Conservation (phyloP, 2,113 vertebrate species). For the Capreolus pygargus region DNA sequence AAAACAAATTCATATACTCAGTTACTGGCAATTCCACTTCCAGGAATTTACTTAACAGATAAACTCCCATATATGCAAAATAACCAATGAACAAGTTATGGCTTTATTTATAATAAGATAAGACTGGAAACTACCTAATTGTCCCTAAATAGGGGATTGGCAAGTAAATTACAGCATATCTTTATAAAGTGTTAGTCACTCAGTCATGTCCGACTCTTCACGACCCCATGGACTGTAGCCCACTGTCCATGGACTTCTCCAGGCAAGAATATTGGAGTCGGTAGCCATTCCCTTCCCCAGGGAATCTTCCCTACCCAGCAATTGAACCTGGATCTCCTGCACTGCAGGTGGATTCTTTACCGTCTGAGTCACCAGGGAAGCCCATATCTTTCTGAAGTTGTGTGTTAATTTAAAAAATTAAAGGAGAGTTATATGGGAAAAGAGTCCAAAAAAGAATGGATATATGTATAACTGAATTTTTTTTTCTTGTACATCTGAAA, state of each 20-base stretch:
- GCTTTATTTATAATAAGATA: neutral
- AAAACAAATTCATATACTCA: neutral
- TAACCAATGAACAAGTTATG: conserved; percentile 14
- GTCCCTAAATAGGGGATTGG: neutral
- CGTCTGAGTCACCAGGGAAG: neutral
- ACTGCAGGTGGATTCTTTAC: neutral
- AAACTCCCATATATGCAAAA: neutral
- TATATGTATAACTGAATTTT: neutral
- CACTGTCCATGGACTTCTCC: neutral
- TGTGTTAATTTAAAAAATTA: neutral
- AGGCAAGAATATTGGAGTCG: neutral
- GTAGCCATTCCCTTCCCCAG: neutral
- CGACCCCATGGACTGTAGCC: neutral
- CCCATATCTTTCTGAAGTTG: neutral
- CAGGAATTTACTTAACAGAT: conserved; percentile 1
- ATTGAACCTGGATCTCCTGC: neutral
- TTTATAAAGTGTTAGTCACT: neutral
- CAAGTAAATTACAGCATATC: neutral
- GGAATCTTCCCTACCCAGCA: neutral
- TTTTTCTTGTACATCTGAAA: neutral
- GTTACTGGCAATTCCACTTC: neutral
- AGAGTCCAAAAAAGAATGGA: neutral
- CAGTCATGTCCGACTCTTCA: neutral
- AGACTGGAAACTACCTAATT: conserved; percentile 17
- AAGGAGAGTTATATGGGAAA: neutral